Evolutionary conservation across 1,140 invertebrate genomes (phyloP).

Genomic region (Penaeus indicus): DNA sequence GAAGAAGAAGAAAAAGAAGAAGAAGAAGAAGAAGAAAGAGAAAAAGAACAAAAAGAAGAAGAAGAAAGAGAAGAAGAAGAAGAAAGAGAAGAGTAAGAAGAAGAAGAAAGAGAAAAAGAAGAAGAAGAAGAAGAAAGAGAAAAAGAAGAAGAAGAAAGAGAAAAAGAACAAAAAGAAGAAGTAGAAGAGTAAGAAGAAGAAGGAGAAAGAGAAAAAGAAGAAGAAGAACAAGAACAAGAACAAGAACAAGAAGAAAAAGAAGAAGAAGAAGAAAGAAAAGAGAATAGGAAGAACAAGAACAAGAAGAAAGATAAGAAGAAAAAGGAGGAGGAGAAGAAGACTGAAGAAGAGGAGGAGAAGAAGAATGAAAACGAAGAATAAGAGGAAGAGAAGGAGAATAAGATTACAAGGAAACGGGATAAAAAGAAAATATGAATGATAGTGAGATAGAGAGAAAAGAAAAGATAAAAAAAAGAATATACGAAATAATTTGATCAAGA

Average conservation of each 20-base stretch:
- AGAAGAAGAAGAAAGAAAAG: not conserved
- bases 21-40: too few relatives aligned
- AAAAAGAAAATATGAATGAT: not conserved
- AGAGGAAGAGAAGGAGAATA: not conserved
- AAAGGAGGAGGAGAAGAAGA: too few relatives aligned
- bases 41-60: too few relatives aligned
- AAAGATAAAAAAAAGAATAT: not conserved
- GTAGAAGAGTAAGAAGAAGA: constrained; percentile 1
- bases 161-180: not conserved
- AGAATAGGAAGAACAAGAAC: constrained; percentile 11
- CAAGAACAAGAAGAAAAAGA: not conserved
- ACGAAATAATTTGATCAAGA: not conserved
- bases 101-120: too few relatives aligned
- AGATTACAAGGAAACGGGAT: too few relatives aligned
- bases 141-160: constrained; percentile 5
- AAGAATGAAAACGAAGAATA: not conserved
- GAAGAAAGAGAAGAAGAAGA: too few relatives aligned
- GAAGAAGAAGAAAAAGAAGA: too few relatives aligned
- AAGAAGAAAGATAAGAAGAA: not conserved
- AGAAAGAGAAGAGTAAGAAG: too few relatives aligned
- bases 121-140: constrained; percentile 10
- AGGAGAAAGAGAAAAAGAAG: not conserved
- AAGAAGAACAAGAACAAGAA: not conserved
- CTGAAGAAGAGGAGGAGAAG: not conserved
- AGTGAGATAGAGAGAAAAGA: not conserved